Evolutionary conservation across 1,140 invertebrate species (phyloP), one percentile per base, ranked within the genome.

Genomic region (Lucilia sericata): DNA sequence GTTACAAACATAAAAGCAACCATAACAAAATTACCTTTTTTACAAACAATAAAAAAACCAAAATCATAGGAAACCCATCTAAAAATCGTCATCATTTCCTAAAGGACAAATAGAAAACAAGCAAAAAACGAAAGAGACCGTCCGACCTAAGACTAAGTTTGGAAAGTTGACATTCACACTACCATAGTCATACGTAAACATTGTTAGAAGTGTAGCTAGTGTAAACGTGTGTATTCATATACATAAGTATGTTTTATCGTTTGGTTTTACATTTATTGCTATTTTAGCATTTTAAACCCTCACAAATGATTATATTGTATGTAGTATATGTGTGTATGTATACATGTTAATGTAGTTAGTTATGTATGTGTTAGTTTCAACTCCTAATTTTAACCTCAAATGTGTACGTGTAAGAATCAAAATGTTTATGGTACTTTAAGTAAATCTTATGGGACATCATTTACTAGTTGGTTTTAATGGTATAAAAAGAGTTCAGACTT

Each of bases 401-500:
- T 80, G 25, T 80, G 47, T 80, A 80, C 76, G 76, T 80, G 76
- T 12, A 80, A 49, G 76, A 49, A 80, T 51, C 76, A 47, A 80
- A 80, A 80, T 80, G 76, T 80, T 80, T 80, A 80, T 80, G 76
- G 76, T 47, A 80, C 42, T 80, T 80, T 80, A 80, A 80, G 76
- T 80, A 80, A 80, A 80, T 80, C 76, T 80, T 80, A 80, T 80
- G 76, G 76, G 76, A 80, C 76, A 80, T 80, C 76, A 80, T 80
- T 80, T 80, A 49, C 42, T 80, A 80, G 76, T 80, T 19, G 76
- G 74, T 49, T 25, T 80, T 80, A 80, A 80, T 80, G 65, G 19
- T 21, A 70, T 70, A 21, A 70, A 70, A 70, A 70, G 55, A 60
- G 65, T 70, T 70, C 65, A 70, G 65, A 70, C n/a, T 70, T 70